A percentile compares a stretch with the other conserved stretches of the same genome.
phyloP scores from a whole-genome alignment of 2,797 vertebrate species.

The Hydrolagus colliei region DNA sequence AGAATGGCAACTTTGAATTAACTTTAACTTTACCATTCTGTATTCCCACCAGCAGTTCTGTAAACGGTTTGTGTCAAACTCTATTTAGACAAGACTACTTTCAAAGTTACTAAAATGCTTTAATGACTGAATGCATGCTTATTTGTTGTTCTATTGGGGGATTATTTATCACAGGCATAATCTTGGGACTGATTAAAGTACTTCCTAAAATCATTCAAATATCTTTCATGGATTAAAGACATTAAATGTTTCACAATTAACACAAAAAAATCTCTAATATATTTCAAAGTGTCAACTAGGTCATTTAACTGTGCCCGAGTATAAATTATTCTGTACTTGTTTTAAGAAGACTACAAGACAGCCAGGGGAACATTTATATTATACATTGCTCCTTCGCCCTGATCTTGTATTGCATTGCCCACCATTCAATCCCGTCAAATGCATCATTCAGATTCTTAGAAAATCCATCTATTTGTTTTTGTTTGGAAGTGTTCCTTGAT shows the following conservation, averaged over 20 bases:
- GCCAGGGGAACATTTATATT: background rate
- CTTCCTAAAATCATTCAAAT: background rate
- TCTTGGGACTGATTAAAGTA: constrained; percentile 5
- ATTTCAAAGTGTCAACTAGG: background rate
- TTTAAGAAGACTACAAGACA: background rate
- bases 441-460: no score
- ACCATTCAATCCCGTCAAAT: no score
- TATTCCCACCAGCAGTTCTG: background rate
- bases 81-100: background rate
- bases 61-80: background rate
- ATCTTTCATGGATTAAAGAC: constrained; percentile 14
- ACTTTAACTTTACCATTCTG: background rate
- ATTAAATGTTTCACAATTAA: background rate
- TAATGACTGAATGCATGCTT: background rate
- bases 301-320: constrained; percentile 8
- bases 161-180: constrained; percentile 10
- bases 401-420: no score
- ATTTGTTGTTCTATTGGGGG: background rate
- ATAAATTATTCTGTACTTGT: background rate
- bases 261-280: background rate
- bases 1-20: no score
- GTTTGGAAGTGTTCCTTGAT: no score
- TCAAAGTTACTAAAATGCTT: background rate
- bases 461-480: no score
- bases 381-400: background rate